Base-by-base conservation (phyloP, 1,140 invertebrate genomes). In the Trissolcus basalis region DNA sequence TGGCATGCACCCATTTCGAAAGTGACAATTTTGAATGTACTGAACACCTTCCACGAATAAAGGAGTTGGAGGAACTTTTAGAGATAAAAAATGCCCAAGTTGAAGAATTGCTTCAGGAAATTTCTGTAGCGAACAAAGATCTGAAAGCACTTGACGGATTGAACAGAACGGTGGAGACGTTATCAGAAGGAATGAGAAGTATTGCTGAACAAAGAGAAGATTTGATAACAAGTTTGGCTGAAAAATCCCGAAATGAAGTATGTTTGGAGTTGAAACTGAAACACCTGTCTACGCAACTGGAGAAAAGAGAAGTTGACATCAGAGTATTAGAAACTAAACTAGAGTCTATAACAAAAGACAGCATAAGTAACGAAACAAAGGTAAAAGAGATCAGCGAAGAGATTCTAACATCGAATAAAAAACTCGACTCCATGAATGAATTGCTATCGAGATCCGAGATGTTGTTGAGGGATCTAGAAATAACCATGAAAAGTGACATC, bases 241-340 rank as follows among this genome's bases (percentile, higher is more conserved):
- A 81, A 53, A 75, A 73, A 33, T 51, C 55, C 3, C 53, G 61
- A 6, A 67, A 41, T 13, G 82, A 82, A 76, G 61, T 50, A 12
- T 59, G 47, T 27, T 54, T 86, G n/a, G 79, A 83, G 51, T 39
- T 39, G 0, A 80, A 81, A 54, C 12, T 86, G 5, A 51, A 79
- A 11, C 27, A 78, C 35, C 68, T 86, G 19, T 51, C 48, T 6
- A 35, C 10, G 4, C 70, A 64, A 61, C 47, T 86, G 15, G 15
- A 78, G 7, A 50, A 81, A 19, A 70, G 75, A 16, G 83, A 85
- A n/a, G 59, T 69, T 12, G 70, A 83, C 56, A 54, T 86, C n/a
- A 33, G 53, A 8, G 27, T 13, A 1, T 39, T 86, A 41, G 78
- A 63, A 44, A 45, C 15, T n/a, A 69, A 83, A 65, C 33, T 85